Evolutionary conservation across 2,113 vertebrate species (phyloP), one percentile per base, ranked within the genome.

Genomic region (Craseonycteris thonglongyai): DNA sequence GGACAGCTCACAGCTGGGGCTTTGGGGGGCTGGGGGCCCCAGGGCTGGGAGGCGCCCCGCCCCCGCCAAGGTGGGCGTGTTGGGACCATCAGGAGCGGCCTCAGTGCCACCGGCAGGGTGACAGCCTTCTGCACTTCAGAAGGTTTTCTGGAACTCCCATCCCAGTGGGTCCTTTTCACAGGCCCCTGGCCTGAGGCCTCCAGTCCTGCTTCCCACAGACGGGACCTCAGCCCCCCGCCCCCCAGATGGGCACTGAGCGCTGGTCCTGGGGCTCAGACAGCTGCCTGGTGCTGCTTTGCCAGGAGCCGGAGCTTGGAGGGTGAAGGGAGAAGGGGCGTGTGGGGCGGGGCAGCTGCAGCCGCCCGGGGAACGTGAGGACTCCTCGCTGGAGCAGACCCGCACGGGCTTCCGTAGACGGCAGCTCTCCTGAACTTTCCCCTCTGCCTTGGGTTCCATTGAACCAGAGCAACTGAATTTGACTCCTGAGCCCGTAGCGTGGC

Each of bases 1-100:
- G 96, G 97, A 97, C 95, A 95, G 94, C 97, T 98, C 98, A 97
- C 98, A 97, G 15, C 96, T 91, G 95, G 89, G 87, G n/a, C n/a
- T n/a, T n/a, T n/a, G n/a, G 96, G 96, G 97, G 96, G 63, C 97
- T 96, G 94, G 87, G 80, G 56, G 61, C 65, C 56, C 91, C 96
- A 91, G 89, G 74, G 69, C 24, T 45, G 24, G 82, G 89, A 81
- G 92, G 87, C 90, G 33, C 49, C 49, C 51, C 51, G 19, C 92
- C 61, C 91, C 54, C 45, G 82, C 45, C 15, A 82, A 89, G 96
- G 95, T 83, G 93, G 84, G 72, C 18, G 61, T n/a, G 58, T 35
- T 45, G 90, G 66, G 95, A 47, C 91, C 94, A 83, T 90, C 65
- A 65, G 69, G 90, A 78, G 91, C 58, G 92, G n/a, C 78, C 22